Evolutionary conservation across 1,140 invertebrate genomes (phyloP).

Genomic region (Musca domestica): DNA sequence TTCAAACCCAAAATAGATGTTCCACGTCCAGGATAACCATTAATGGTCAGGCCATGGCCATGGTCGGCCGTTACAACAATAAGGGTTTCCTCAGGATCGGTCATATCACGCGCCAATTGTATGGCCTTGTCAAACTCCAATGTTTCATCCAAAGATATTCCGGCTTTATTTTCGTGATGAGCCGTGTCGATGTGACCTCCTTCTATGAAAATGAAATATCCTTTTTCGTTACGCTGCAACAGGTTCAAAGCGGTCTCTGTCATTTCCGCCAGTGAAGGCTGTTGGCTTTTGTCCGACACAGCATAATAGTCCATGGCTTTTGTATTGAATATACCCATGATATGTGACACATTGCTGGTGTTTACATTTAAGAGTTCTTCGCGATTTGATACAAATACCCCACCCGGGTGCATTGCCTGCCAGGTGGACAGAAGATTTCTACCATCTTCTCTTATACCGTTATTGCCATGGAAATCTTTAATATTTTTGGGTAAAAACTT

Average conservation of each 20-base stretch:
- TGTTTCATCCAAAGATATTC: constrained; percentile 67
- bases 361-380: constrained; percentile 63
- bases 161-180: constrained; percentile 65
- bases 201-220: constrained; percentile 66
- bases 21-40: constrained; percentile 68
- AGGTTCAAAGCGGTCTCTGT: constrained; percentile 70
- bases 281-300: constrained; percentile 55
- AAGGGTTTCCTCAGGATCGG: constrained; percentile 63
- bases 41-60: constrained; percentile 65
- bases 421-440: constrained; percentile 56
- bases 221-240: constrained; percentile 64
- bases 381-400: constrained; percentile 48
- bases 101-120: constrained; percentile 59
- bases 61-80: constrained; percentile 72
- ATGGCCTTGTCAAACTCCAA: constrained; percentile 67
- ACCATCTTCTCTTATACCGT: constrained; percentile 57
- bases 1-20: constrained; percentile 63
- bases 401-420: constrained; percentile 42
- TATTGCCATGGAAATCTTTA: constrained; percentile 55
- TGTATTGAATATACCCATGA: constrained; percentile 57
- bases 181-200: constrained; percentile 71
- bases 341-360: constrained; percentile 63
- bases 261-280: constrained; percentile 74
- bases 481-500: constrained; percentile 58
- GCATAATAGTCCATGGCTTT: constrained; percentile 58